phyloP scores from a whole-genome alignment of 2,888 invertebrate species.

The Ernsta delagoae region DNA sequence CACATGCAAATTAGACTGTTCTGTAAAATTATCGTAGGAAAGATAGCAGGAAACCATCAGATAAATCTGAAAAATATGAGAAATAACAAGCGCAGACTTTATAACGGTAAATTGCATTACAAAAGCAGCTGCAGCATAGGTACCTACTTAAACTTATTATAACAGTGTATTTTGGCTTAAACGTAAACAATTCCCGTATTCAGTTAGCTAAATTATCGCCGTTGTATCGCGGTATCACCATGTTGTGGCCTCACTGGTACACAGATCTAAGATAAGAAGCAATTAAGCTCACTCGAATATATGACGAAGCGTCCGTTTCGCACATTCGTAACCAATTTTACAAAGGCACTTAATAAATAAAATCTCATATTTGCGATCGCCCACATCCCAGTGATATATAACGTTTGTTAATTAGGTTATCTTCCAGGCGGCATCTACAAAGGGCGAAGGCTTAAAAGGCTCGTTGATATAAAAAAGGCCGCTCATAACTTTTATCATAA shows the following conservation, averaged over 20 bases:
- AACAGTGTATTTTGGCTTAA: neutral
- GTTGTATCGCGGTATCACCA: conserved; percentile 40
- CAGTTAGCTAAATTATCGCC: conserved; percentile 35
- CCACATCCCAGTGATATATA: conserved; percentile 71
- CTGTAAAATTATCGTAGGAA: too few relatives aligned
- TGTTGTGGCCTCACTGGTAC: conserved; percentile 63
- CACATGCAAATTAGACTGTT: too few relatives aligned
- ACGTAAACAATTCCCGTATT: conserved; percentile 1
- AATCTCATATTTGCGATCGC: conserved; percentile 71
- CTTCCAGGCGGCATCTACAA: conserved; percentile 78
- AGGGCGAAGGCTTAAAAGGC: conserved; percentile 70
- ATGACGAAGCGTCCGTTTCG: conserved; percentile 48
- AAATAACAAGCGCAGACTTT: too few relatives aligned
- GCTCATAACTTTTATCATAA: conserved; percentile 81
- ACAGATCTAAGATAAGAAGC: conserved; percentile 62
- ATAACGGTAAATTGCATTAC: too few relatives aligned
- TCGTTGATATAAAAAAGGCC: conserved; percentile 82
- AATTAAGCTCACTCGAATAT: conserved; percentile 59
- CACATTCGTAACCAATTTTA: conserved; percentile 56
- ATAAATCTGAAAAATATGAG: too few relatives aligned
- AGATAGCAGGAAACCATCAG: too few relatives aligned
- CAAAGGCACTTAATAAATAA: conserved; percentile 65
- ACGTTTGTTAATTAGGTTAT: conserved; percentile 84
- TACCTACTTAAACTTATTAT: too few relatives aligned
- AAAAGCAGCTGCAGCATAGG: too few relatives aligned